A percentile compares a stretch with the other conserved stretches of the same genome.
phyloP scores from a whole-genome alignment of 2,888 invertebrate species.

The Leucophenga maculata region DNA sequence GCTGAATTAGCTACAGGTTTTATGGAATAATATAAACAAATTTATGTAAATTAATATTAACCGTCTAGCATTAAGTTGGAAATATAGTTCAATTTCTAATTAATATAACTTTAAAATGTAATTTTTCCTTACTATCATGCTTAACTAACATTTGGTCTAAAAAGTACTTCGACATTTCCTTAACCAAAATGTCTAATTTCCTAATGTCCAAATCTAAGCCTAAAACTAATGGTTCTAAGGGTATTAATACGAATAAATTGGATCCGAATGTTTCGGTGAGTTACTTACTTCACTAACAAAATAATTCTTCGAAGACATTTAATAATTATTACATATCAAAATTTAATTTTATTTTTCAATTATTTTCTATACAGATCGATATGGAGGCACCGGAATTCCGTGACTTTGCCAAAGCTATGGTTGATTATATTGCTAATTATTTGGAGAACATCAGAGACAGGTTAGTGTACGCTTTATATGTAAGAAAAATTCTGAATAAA shows the following conservation, averaged over 20 bases:
- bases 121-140: background rate
- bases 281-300: conserved; percentile 27
- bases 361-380: conserved; percentile 65
- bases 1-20: no score
- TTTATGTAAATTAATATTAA: background rate
- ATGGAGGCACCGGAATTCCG: conserved; percentile 89
- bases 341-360: conserved; percentile 8
- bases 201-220: conserved; percentile 39
- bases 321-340: no score
- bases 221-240: conserved; percentile 43
- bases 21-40: background rate
- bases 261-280: conserved; percentile 66
- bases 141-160: conserved; percentile 10
- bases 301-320: no score
- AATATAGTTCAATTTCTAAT: no score
- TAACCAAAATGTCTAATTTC: conserved; percentile 1
- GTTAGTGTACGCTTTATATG: conserved; percentile 72
- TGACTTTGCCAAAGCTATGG: conserved; percentile 93
- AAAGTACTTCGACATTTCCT: background rate
- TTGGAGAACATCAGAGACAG: conserved; percentile 94
- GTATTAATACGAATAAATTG: conserved; percentile 56
- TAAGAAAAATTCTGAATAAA: conserved; percentile 25
- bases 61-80: background rate
- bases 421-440: conserved; percentile 94
- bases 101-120: no score